Base-by-base conservation (phyloP, 2,797 vertebrate genomes). In the Phrynocephalus vlangalii region DNA sequence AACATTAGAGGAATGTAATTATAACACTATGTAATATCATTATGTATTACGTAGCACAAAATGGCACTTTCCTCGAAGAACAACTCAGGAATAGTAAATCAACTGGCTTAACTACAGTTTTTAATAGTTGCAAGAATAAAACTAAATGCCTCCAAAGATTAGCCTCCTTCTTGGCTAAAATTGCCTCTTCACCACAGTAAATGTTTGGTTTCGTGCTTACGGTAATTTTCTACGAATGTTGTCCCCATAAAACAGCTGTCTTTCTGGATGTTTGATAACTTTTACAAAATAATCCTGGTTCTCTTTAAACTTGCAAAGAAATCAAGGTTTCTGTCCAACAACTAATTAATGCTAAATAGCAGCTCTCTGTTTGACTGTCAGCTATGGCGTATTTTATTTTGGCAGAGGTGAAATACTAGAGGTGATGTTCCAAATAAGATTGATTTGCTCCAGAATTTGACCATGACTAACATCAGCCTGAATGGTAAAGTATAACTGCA, bases 391-490 rank as follows among this genome's bases (percentile, higher is more conserved):
- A 72, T 26, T 70, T 78, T 68, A 52, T 86, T 76, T 77, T 48
- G 2, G 50, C 0, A 0, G 33, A 0, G 1, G 28, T 0, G 9
- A 0, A 0, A 0, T 1, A 28, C 1, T 0, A 0, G 3, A 6
- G 33, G 33, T 75, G 33, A 0, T 92, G 22, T 88, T 89, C 86
- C 4, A 20, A 68, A 77, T 80, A 89, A 56, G 78, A 38, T 70
- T 88, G 0, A 28, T 60, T 63, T 79, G 89, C 87, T 92, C 5
- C 88, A 87, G 90, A 93, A 88, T 44, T 44, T 91, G 48, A 78
- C 44, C 16, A n/a, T 52, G 30, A 30, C 56, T 3, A 4, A 75
- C 9, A 18, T 63, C 63, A 71, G 76, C 44, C 75, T 66, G 48
- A 56, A 79, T 33, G 30, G 22, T 66, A 33, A 66, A 18, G 1